Conservation (phyloP, 2,797 vertebrate species). For the Hafferia zeledoni region DNA sequence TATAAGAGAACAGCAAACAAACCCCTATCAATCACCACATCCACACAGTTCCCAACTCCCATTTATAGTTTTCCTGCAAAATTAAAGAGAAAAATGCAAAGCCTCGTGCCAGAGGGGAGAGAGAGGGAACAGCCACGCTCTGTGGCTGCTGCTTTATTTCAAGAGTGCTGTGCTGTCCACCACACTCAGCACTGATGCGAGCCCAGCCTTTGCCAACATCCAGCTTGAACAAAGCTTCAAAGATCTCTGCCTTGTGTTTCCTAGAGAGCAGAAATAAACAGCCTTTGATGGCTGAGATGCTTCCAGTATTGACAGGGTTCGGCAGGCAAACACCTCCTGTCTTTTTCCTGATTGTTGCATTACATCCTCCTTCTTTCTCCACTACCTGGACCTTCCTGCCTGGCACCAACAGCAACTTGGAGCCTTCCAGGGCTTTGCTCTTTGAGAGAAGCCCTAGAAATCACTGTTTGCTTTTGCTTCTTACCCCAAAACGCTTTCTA, state of each 20-base stretch:
- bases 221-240: neutral
- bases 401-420: neutral
- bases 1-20: slow-evolving; percentile 20
- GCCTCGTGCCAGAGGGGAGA: neutral
- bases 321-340: neutral
- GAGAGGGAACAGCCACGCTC: neutral
- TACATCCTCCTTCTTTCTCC: neutral
- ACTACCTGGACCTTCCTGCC: neutral
- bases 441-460: neutral
- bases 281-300: neutral
- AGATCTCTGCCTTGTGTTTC: neutral
- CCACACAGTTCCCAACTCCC: slow-evolving; percentile 2
- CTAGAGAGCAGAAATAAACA: neutral
- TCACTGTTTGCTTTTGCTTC: neutral
- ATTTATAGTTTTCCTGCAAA: slow-evolving; percentile 33
- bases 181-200: neutral
- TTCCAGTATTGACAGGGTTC: neutral
- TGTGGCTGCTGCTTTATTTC: neutral
- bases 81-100: slow-evolving; percentile 8
- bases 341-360: neutral
- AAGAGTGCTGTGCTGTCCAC: neutral
- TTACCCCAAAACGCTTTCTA: neutral
- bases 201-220: neutral
- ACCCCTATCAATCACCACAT: neutral
- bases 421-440: neutral